phyloP scores from a whole-genome alignment of 2,888 invertebrate genomes.

The Cephus pulcher region DNA sequence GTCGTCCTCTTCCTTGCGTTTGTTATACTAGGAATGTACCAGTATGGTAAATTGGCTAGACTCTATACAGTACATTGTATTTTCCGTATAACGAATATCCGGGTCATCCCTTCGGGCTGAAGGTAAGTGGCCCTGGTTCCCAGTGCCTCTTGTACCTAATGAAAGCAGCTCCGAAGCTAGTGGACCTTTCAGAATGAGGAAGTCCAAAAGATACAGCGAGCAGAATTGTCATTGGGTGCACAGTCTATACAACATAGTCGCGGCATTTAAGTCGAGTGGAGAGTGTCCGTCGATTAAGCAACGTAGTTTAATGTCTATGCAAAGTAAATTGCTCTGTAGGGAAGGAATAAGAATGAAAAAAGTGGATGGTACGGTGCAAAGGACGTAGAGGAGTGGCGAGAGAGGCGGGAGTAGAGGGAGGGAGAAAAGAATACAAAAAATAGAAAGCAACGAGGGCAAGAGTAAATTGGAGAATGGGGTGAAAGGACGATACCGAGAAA shows the following conservation, averaged over 20 bases:
- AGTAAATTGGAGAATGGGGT: conserved; percentile 22
- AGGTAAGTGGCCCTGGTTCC: not conserved
- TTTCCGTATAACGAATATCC: not conserved
- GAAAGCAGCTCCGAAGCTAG: not conserved
- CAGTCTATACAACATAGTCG: not conserved
- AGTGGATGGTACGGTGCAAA: conserved; percentile 13
- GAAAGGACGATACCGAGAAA: conserved; percentile 24
- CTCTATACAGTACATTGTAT: not conserved
- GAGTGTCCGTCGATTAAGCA: conserved; percentile 44
- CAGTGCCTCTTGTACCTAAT: not conserved
- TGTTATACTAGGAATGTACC: not conserved
- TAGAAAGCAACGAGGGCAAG: not conserved
- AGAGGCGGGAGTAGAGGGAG: not conserved
- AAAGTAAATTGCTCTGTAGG: conserved; percentile 41
- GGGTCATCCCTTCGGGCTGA: not conserved
- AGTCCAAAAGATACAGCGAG: not conserved
- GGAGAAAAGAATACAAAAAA: conserved; percentile 7
- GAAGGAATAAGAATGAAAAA: conserved; percentile 3
- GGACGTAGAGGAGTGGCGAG: conserved; percentile 6
- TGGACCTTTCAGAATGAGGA: not conserved
- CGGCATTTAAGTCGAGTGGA: conserved; percentile 12
- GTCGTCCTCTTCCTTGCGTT: not conserved
- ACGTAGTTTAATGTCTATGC: conserved; percentile 47
- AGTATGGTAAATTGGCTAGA: not conserved
- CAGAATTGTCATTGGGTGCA: not conserved